Evolutionary conservation across 2,888 invertebrate genomes (phyloP), one percentile per base, ranked within the genome.

Genomic region (Sialis fuliginosa): DNA sequence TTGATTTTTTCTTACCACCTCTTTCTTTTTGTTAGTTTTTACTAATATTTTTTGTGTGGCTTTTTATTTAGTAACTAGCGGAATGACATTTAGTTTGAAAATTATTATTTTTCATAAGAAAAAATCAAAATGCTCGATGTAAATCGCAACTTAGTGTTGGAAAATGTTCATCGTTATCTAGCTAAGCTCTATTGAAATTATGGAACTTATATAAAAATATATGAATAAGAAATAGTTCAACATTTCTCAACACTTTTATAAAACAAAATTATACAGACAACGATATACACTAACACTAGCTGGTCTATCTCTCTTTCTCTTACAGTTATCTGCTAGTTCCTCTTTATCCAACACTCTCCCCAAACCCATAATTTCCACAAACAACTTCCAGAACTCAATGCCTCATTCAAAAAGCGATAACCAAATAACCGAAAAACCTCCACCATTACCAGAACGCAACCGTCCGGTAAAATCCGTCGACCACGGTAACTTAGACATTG

Each of bases 401-500:
- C 46, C 52, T 56, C 50, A 55, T 57, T 42, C 54, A 56, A 39
- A 54, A 53, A 52, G 46, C 49, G 37, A 47, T 42, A 46, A 49
- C 45, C 46, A 52, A 53, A 52, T 51, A 48, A 47, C 46, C 49
- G 30, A 50, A 52, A 49, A 51, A 43, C 72, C 72, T 50, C 73
- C 73, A 30, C 73, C 73, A 33, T 58, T 72, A 51, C 73, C 73
- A 35, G 71, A 72, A 58, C 62, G 72, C 49, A 71, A 71, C 58
- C 67, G 60, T 33, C 60, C 61, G 35, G 54, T 63, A 12, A 62
- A 61, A 48, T 46, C 60, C 33, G 22, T 33, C 22, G 39, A 46
- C 33, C 13, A n/a, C 8, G 13, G 39, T 32, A 35, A 12, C 12
- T 44, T 45, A 40, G 45, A 46, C 47, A 48, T 46, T 45, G 49